Evolutionary conservation across 1,140 invertebrate genomes (phyloP).

Genomic region (Hyles euphorbiae): DNA sequence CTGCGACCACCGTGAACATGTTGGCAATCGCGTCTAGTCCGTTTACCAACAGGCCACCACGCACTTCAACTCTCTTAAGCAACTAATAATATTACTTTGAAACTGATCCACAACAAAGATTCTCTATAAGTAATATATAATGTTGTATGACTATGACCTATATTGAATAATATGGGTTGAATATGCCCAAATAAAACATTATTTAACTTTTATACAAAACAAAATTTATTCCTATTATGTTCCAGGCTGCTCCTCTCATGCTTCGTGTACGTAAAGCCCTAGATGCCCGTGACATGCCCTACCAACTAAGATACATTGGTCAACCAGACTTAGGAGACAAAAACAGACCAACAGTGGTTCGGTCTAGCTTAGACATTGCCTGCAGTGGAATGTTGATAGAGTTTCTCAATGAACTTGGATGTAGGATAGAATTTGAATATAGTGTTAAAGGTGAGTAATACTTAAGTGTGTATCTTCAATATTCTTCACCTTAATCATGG

Average conservation of each 20-base stretch:
- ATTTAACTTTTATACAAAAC: no score
- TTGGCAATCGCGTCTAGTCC: no score
- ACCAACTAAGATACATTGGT: slow-evolving; percentile 92
- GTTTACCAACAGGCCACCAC: no score
- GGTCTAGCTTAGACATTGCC: slow-evolving; percentile 94
- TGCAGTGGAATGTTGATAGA: slow-evolving; percentile 92
- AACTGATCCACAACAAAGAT: no score
- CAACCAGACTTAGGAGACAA: slow-evolving; percentile 92
- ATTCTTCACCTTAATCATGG: no score
- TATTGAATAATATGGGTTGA: no score
- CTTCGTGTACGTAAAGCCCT: slow-evolving; percentile 86
- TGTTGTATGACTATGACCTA: no score
- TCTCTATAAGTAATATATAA: no score
- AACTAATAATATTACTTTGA: no score
- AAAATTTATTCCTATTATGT: slow-evolving; percentile 13
- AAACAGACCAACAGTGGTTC: slow-evolving; percentile 90
- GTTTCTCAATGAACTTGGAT: slow-evolving; percentile 94
- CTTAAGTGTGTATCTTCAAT: neutral
- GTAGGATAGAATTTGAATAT: slow-evolving; percentile 94
- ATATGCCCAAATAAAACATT: no score
- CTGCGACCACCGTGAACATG: no score
- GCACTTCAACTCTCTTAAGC: no score
- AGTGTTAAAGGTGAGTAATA: slow-evolving; percentile 83
- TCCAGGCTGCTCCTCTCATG: slow-evolving; percentile 78
- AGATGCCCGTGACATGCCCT: slow-evolving; percentile 87